Evolutionary conservation across 2,888 invertebrate species (phyloP), one percentile per base, ranked within the genome.

Genomic region (Azorinus chamasolen): DNA sequence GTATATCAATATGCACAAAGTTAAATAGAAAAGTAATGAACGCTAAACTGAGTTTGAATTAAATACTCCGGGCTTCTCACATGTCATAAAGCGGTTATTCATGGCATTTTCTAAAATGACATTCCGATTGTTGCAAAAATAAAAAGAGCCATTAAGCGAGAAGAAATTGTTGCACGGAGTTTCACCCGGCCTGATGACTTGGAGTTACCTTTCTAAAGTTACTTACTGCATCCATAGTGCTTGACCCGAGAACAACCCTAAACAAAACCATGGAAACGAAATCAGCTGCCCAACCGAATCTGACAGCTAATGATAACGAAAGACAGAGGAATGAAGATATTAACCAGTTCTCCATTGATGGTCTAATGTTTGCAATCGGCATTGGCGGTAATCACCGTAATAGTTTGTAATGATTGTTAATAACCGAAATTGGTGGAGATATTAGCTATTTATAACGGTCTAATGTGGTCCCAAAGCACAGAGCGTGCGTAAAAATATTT

Each of bases 1-100:
- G 75, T 32, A 32, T 32, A 32, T 10, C 32, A 81, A 70, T 59
- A 81, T 68, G 73, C 73, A 74, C 57, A 79, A 74, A 66, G 66
- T 74, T 79, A 65, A 79, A 71, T 66, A 53, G 57, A 45, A 63
- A 62, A 53, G 69, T 59, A 73, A 73, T 78, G 50, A 66, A 55
- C 59, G 32, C 32, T 10, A 10, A 32, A 32, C 32, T 10, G 32
- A 32, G 32, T 32, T n/a, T 32, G 32, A 32, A 32, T 32, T 32
- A 32, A 32, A 32, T 32, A 32, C 32, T 32, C 4, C 10, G 32
- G 32, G 32, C 32, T 32, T 8, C 43, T 66, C 57, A 43, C 32
- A 73, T 72, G 78, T 78, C 78, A 78, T 73, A 78, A 72, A 73
- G 69, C 32, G 59, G 45, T 43, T 59, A 65, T 64, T 61, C 48